Base-by-base conservation (phyloP, 2,797 vertebrate species). In the Mus spretus region DNA sequence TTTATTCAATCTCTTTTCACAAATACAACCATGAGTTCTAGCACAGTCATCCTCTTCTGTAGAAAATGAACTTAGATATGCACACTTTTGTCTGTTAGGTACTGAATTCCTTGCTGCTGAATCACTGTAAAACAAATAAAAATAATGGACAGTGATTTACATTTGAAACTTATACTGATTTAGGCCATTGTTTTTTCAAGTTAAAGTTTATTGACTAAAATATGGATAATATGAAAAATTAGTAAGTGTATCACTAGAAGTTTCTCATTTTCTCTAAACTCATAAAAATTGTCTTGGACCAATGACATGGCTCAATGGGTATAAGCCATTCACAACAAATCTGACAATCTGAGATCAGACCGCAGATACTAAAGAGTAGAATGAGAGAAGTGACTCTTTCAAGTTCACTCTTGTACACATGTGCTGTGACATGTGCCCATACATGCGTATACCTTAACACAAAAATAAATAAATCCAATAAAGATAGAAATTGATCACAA, bases 101-200 rank as follows among this genome's bases (percentile, higher is more conserved):
- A 4, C 0, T 6, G 2, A 1, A 15, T 0, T 72, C 63, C 22
- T 19, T 44, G 74, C 3, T 3, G 0, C 0, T 40, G 31, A 28
- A 40, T 59, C 0, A 34, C 95, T 97, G 55, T 47, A 82, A 11
- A 89, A 89, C 0, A 85, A 40, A 95, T 13, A 97, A 95, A 78
- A 4, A 91, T 24, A 78, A 47, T 0, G 28, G 59, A 6, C 72
- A 91, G 24, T n/a, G 50, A 57, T 74, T 95, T 89, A 93, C 31
- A 81, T 74, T 22, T 84, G 44, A 84, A 85, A 28, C 3, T 47
- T 81, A 28, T 6, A 50, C 13, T 24, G 22, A 86, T 24, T n/a
- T 65, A 92, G 74, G 80, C 63, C 63, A 26, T 34, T 65, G 22
- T 63, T 40, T 63, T 61, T 61, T 47, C 47, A 74, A 81, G 3